These are phyloP conservation scores for Bos indicus DNA, from an alignment of 2,113 vertebrate species.

Conservation along the genomic window DNA sequence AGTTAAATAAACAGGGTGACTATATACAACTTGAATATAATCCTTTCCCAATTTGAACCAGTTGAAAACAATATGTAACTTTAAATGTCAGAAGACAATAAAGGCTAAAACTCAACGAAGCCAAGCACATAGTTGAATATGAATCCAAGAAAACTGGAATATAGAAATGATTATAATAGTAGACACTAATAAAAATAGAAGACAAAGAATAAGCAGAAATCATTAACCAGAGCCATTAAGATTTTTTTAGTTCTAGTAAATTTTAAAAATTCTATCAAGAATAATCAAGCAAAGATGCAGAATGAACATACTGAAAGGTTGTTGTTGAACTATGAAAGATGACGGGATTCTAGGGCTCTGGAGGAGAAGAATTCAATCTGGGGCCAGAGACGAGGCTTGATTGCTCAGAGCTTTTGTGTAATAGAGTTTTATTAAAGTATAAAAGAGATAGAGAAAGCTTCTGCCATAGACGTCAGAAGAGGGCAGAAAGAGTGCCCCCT, in stretches of 20 bases:
- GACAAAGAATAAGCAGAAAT: background rate
- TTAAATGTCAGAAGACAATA: background rate
- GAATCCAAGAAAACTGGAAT: background rate
- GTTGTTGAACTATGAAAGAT: background rate
- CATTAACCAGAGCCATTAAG: background rate
- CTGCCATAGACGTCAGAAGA: background rate
- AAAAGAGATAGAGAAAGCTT: background rate
- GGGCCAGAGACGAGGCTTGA: background rate
- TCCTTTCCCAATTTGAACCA: background rate
- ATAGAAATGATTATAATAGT: background rate
- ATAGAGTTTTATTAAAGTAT: background rate
- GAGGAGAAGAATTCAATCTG: background rate
- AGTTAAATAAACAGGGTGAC: background rate
- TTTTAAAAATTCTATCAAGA: background rate
- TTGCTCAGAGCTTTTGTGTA: background rate
- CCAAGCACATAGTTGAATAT: background rate
- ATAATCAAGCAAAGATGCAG: background rate
- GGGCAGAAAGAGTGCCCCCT: background rate
- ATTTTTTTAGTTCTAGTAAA: background rate
- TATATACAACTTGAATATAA: background rate
- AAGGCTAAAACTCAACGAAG: background rate
- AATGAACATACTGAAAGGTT: background rate
- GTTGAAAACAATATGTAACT: background rate
- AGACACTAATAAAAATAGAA: background rate
- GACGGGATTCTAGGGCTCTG: fast-evolving